phyloP scores from a whole-genome alignment of 2,113 vertebrate genomes.

The Xenopus borealis region DNA sequence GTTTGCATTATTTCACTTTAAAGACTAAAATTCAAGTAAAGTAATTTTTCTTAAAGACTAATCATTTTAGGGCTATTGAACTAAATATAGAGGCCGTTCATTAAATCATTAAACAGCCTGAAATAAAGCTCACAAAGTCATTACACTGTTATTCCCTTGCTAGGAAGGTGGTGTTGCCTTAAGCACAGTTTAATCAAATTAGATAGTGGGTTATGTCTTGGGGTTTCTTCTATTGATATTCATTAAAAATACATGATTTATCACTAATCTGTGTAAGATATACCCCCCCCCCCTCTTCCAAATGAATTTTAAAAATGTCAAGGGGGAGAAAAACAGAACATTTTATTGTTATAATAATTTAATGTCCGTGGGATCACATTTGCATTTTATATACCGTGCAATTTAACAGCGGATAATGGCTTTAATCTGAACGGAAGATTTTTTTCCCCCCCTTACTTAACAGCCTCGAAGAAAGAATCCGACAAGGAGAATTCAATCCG shows the following conservation, averaged over 20 bases:
- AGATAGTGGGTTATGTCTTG: constrained; percentile 84
- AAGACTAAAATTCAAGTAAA: constrained; percentile 79
- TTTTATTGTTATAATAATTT: constrained; percentile 73
- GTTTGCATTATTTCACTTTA: constrained; percentile 81
- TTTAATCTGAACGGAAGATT: constrained; percentile 63
- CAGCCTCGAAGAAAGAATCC: constrained; percentile 61
- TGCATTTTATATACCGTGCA: constrained; percentile 70
- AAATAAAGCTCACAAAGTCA: constrained; percentile 88
- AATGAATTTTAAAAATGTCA: constrained; percentile 80
- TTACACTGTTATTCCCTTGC: constrained; percentile 85
- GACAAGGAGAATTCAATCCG: constrained; percentile 53
- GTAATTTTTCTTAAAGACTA: constrained; percentile 86
- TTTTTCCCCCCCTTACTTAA: constrained; percentile 63
- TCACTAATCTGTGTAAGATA: constrained; percentile 84
- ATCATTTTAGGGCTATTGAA: constrained; percentile 86
- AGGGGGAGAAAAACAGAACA: constrained; percentile 71
- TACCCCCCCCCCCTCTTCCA: constrained; percentile 71
- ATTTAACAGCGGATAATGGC: constrained; percentile 68
- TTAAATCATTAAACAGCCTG: constrained; percentile 89
- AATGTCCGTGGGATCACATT: constrained; percentile 69
- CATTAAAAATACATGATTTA: constrained; percentile 94
- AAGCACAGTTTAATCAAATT: constrained; percentile 94
- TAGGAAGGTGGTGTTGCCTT: constrained; percentile 83
- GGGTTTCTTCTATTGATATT: constrained; percentile 90
- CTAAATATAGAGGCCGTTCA: constrained; percentile 84